Evolutionary conservation across 1,140 invertebrate species (phyloP).

Genomic region (Uloborus diversus): DNA sequence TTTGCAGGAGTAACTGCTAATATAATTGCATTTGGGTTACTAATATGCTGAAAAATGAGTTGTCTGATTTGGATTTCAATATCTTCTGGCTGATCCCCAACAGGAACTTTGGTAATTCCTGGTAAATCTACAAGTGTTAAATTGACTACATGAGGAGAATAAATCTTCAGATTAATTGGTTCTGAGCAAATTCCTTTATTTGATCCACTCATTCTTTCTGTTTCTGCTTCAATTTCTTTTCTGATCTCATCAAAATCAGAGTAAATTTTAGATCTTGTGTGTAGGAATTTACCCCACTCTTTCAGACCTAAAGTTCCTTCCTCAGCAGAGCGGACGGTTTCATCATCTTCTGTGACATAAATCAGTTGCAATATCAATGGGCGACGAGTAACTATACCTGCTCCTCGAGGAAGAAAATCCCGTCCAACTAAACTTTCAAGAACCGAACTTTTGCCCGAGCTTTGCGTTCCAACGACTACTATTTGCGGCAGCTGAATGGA

Average conservation of each 20-base stretch:
- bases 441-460: slow-evolving; percentile 99
- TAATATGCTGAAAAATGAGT: slow-evolving; percentile 69
- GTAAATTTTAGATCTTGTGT: slow-evolving; percentile 88
- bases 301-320: slow-evolving; percentile 89
- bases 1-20: slow-evolving; percentile 91
- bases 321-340: slow-evolving; percentile 81
- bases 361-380: slow-evolving; percentile 94
- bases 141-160: slow-evolving; percentile 91
- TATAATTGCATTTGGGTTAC: slow-evolving; percentile 73
- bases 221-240: slow-evolving; percentile 92
- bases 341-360: slow-evolving; percentile 88
- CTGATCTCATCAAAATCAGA: slow-evolving; percentile 93
- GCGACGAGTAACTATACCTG: slow-evolving; percentile 95
- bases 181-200: slow-evolving; percentile 97
- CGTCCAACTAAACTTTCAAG: slow-evolving; percentile 97
- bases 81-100: slow-evolving; percentile 72
- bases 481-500: slow-evolving; percentile 99
- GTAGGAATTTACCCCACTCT: slow-evolving; percentile 97
- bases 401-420: slow-evolving; percentile 95
- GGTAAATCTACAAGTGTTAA: slow-evolving; percentile 97
- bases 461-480: slow-evolving; percentile 98
- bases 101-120: slow-evolving; percentile 91
- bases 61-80: slow-evolving; percentile 71
- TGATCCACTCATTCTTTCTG: slow-evolving; percentile 88
- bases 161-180: slow-evolving; percentile 96